Evolutionary conservation across 2,888 invertebrate genomes (phyloP), one percentile per base, ranked within the genome.

Genomic region (Sycophila texana): DNA sequence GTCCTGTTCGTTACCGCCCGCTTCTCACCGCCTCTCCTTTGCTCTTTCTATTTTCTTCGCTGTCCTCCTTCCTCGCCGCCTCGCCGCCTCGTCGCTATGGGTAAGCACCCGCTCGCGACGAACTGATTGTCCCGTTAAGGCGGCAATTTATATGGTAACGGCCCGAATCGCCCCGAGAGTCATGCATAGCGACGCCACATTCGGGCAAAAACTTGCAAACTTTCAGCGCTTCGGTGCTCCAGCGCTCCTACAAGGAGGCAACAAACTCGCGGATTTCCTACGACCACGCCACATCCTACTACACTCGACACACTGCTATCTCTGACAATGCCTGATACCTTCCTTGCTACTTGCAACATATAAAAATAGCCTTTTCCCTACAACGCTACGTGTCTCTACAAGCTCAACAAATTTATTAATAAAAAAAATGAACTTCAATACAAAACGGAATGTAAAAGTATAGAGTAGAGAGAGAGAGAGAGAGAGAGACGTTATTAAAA

Each of bases 81-180:
- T 67, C 47, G 20, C 13, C 10, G 55, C 18, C 63, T 3, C n/a
- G 61, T 74, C 81, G 80, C 71, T 77, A 75, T 80, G 65, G 70
- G 20, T 77, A 73, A 30, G 58, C 51, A 30, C 61, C 67, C 55
- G 13, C 47, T 39, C n/a, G 68, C 55, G 5, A 49, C 61, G 82
- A 85, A 86, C 87, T 85, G 86, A 87, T 88, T 88, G 86, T 86
- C 85, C 84, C 84, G 86, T 86, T 87, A 86, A 87, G 77, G 85
- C 86, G 86, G 86, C 88, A 89, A 89, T 89, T 88, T 88, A 89
- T 88, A 89, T 89, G 89, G 88, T 88, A 88, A 88, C 87, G 85
- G 86, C 85, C 82, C 85, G 86, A 87, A 87, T 88, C 86, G 87
- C 86, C 84, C 20, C 55, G 68, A 57, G 49, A 87, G 88, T 86